These are phyloP conservation scores for Mesoclemmys tuberculata DNA, from an alignment of 2,113 vertebrate genomes.

Conservation along the genomic window DNA sequence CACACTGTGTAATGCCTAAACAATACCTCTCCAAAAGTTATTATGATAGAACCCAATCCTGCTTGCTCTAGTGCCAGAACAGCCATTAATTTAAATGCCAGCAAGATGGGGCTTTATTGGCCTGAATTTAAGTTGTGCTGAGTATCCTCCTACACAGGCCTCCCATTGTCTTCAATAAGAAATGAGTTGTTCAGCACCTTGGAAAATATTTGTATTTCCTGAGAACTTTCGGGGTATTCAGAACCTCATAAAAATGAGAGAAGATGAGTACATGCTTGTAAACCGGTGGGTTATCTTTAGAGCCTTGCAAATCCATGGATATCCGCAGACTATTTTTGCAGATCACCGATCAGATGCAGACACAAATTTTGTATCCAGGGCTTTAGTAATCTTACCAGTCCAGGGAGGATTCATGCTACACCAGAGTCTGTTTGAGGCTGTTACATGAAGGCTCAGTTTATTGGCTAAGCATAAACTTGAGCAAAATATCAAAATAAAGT, in stretches of 20 bases:
- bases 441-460: not conserved
- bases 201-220: not conserved
- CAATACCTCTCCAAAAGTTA: not conserved
- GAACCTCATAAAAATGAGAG: not conserved
- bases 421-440: not conserved
- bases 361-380: no score
- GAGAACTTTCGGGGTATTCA: not conserved
- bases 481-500: not conserved
- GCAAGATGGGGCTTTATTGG: not conserved
- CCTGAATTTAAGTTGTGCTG: not conserved
- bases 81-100: not conserved
- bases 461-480: not conserved
- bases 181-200: not conserved
- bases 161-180: not conserved
- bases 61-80: not conserved
- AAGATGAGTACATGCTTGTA: not conserved
- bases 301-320: no score
- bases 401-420: not conserved
- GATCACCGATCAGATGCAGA: no score
- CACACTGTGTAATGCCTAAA: not conserved
- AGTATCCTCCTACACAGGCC: not conserved
- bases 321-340: no score
- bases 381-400: not conserved
- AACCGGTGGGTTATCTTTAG: not conserved
- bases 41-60: not conserved